phyloP scores from a whole-genome alignment of 2,888 invertebrate species.

The Drosophila yooni region DNA sequence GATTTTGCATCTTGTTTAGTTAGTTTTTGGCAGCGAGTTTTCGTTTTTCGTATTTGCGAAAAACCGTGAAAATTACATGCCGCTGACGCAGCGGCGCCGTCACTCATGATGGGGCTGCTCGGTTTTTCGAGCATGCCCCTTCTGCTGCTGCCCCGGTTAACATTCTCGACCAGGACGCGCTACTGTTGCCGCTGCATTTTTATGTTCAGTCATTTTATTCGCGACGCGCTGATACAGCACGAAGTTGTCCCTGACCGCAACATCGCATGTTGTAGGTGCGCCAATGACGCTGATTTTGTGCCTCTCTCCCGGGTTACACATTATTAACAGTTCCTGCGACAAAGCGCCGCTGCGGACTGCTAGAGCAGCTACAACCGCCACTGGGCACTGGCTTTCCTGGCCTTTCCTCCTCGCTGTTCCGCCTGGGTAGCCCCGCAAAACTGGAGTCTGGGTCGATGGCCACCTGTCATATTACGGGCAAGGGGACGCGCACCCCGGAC shows the following conservation, averaged over 20 bases:
- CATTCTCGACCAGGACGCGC: conserved; percentile 16
- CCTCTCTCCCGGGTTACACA: conserved; percentile 72
- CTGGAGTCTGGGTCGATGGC: conserved; percentile 15
- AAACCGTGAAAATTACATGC: conserved; percentile 74
- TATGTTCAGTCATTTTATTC: conserved; percentile 64
- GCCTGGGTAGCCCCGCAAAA: conserved; percentile 10
- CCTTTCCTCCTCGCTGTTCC: not conserved
- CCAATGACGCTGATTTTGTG: conserved; percentile 83
- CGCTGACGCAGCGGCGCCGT: conserved; percentile 74
- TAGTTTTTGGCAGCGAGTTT: conserved; percentile 57
- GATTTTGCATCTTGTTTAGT: conserved; percentile 52
- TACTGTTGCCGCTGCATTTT: conserved; percentile 22
- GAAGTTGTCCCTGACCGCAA: conserved; percentile 80
- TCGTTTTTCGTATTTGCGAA: conserved; percentile 71
- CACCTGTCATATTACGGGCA: conserved; percentile 73
- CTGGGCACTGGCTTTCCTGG: not conserved
- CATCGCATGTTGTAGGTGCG: conserved; percentile 83
- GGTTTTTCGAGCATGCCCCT: conserved; percentile 36
- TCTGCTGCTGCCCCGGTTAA: not conserved
- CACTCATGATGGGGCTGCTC: conserved; percentile 64
- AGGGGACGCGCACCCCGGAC: conserved; percentile 1
- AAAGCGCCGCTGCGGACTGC: conserved; percentile 54
- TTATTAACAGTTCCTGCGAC: conserved; percentile 82
- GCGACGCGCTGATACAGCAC: conserved; percentile 76
- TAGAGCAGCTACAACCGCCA: conserved; percentile 10